These are phyloP conservation scores for Psephotus haematonotus DNA, from an alignment of 2,113 vertebrate genomes.

Conservation along the genomic window DNA sequence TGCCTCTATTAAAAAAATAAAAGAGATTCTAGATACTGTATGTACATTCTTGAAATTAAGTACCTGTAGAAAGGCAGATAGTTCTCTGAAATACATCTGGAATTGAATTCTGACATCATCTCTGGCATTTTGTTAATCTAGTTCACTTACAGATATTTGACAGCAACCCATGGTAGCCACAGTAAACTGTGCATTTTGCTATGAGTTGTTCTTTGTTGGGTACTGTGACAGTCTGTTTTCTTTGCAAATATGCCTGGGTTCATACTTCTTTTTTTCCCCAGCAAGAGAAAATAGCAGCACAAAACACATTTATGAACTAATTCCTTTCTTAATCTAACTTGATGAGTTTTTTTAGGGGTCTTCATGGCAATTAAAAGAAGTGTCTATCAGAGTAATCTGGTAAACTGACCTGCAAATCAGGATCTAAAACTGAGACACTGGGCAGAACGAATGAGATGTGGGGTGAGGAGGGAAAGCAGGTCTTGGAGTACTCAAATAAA, in stretches of 20 bases:
- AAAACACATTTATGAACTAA: neutral
- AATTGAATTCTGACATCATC: neutral
- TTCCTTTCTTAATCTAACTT: neutral
- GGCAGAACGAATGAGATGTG: neutral
- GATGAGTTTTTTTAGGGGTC: neutral
- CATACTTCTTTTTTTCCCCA: accelerated
- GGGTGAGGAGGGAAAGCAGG: neutral
- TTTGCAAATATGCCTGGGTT: neutral
- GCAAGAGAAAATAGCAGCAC: neutral
- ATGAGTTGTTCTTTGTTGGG: neutral
- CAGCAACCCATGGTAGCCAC: neutral
- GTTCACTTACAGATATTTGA: neutral
- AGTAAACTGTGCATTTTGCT: neutral
- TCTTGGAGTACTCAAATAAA: neutral
- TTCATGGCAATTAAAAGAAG: neutral
- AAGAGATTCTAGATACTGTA: neutral
- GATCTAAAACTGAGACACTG: neutral
- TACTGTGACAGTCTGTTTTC: neutral
- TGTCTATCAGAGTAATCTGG: neutral
- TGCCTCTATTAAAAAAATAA: neutral
- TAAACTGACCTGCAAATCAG: neutral
- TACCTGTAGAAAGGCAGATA: neutral
- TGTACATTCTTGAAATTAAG: neutral
- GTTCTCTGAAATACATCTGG: neutral
- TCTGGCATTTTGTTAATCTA: neutral